Evolutionary conservation across 2,888 invertebrate genomes (phyloP), one percentile per base, ranked within the genome.

Genomic region (Amiota mariae): DNA sequence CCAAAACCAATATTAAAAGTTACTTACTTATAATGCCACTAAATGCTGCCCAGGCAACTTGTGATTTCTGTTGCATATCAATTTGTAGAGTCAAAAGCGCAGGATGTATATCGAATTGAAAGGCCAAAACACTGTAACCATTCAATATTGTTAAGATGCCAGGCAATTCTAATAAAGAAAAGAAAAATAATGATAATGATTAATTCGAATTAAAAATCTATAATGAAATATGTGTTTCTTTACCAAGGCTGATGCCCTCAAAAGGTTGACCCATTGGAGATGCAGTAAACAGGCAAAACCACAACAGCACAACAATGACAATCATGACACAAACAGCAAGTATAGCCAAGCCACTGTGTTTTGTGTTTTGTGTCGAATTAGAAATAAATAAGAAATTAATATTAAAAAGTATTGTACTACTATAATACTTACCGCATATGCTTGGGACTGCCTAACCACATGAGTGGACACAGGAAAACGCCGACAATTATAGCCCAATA

Each of bases 371-470:
- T n/a, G n/a, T n/a, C n/a, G n/a, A 20, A 3, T 8, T 20, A 1
- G 6, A 59, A 20, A 20, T 20, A 13, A 9, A 15, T 20, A 59
- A 8, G 24, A 64, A 47, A 12, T 15, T 15, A 67, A 49, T 46
- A 67, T 4, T 8, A 2, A 20, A 11, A 46, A 61, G 20, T 46
- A 66, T 24, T 36, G 8, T 11, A n/a, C 6, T 4, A 24, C 91
- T 36, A 2, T 11, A n/a, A 1, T 4, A 24, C 91, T 92, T 89
- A 96, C 97, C 96, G 96, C 94, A 97, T 96, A 86, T 97, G 96
- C 88, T 96, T 96, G 0, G 97, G 97, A 76, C 96, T 96, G 68
- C 96, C 97, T 8, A 97, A 92, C 96, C 96, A 97, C 92, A 95
- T 93, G 71, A 96, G 89, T 0, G 97, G 97, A 78, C 95, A 94